Evolutionary conservation across 2,888 invertebrate species (phyloP).

Genomic region (Sphaerolaimus hirsutus): DNA sequence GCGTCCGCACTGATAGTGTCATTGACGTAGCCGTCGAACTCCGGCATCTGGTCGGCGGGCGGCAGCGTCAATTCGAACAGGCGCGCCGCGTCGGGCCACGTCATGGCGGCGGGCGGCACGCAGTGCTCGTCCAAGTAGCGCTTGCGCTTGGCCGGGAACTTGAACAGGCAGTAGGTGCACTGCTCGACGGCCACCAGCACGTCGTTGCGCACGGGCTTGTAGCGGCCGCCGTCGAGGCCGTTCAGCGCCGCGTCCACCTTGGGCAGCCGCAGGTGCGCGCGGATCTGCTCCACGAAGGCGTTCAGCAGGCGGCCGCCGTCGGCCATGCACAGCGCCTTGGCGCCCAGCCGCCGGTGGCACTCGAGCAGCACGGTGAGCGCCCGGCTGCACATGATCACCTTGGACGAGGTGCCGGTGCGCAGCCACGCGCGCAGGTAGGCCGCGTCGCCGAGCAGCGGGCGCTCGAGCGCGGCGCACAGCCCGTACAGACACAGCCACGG

Average conservation of each 20-base stretch:
- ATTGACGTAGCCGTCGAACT: constrained; percentile 5
- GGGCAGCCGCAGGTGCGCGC: not conserved
- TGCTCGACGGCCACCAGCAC: constrained; percentile 59
- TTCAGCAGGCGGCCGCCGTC: not conserved
- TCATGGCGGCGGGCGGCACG: not conserved
- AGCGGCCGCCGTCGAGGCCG: no score
- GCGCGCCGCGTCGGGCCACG: constrained; percentile 1
- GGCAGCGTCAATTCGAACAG: constrained; percentile 7
- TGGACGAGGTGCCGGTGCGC: no score
- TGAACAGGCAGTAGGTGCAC: constrained; percentile 36
- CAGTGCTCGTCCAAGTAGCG: constrained; percentile 2
- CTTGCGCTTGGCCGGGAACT: constrained; percentile 22
- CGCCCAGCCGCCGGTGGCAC: no score
- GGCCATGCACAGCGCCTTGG: constrained; percentile 1
- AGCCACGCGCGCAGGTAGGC: no score
- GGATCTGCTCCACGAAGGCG: not conserved
- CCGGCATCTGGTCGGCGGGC: constrained; percentile 3
- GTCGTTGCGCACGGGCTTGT: constrained; percentile 28
- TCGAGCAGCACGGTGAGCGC: no score
- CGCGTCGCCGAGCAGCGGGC: no score
- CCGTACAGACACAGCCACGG: no score
- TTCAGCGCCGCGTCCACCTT: not conserved
- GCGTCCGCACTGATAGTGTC: constrained; percentile 4
- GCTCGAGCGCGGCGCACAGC: no score
- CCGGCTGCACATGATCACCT: no score